These are phyloP conservation scores for Pteria penguin DNA, from an alignment of 2,888 invertebrate genomes.

Conservation along the genomic window DNA sequence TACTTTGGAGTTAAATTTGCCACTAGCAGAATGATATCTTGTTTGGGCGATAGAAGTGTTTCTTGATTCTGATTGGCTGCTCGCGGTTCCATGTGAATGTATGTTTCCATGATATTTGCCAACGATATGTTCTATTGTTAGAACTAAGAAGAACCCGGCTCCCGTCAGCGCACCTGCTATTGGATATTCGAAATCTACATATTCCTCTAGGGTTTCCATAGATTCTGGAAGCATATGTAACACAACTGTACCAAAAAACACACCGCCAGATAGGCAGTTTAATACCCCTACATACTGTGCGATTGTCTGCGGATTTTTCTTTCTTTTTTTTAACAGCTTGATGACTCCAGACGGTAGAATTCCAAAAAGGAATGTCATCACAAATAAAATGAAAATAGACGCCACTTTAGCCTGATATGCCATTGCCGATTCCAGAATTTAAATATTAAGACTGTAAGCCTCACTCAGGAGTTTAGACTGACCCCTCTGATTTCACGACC, in stretches of 20 bases:
- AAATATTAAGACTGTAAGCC: too few relatives aligned
- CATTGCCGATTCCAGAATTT: too few relatives aligned
- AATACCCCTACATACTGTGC: slow-evolving; percentile 49
- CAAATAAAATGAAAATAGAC: slow-evolving; percentile 51
- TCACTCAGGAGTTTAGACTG: too few relatives aligned
- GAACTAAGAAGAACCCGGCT: slow-evolving; percentile 34
- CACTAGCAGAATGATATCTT: neutral
- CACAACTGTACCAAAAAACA: slow-evolving; percentile 79
- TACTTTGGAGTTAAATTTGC: neutral
- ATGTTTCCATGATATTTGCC: slow-evolving; percentile 14
- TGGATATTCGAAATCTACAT: slow-evolving; percentile 19
- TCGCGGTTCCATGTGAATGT: neutral
- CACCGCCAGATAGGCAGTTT: slow-evolving; percentile 79
- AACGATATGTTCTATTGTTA: slow-evolving; percentile 35
- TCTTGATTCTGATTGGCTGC: neutral
- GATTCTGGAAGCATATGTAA: slow-evolving; percentile 79
- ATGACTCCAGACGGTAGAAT: slow-evolving; percentile 45
- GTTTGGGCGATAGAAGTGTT: neutral
- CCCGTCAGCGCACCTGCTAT: slow-evolving; percentile 25
- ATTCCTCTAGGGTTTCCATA: slow-evolving; percentile 65
- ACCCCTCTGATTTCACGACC: too few relatives aligned
- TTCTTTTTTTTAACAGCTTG: slow-evolving; percentile 32
- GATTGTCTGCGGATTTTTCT: slow-evolving; percentile 25
- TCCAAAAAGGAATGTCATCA: slow-evolving; percentile 49
- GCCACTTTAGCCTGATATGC: slow-evolving; percentile 42